Evolutionary conservation across 1,140 invertebrate genomes (phyloP).

Genomic region (Eupeodes corollae): DNA sequence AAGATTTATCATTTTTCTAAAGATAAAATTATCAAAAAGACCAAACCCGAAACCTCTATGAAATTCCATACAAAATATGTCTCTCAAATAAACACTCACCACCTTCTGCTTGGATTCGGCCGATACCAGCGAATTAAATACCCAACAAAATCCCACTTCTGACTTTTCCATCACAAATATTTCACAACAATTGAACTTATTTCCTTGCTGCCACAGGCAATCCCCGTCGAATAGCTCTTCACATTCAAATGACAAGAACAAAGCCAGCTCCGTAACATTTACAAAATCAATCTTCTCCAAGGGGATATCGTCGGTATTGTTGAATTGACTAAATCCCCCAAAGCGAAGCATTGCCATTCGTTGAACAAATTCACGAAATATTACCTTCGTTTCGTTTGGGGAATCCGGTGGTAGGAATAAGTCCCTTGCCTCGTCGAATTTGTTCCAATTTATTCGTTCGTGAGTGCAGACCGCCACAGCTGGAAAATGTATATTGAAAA

Average conservation of each 20-base stretch:
- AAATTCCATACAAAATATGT: background rate
- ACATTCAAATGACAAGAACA: conserved; percentile 13
- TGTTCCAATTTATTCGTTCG: conserved; percentile 39
- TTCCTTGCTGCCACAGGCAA: conserved; percentile 18
- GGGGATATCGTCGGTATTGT: conserved; percentile 21
- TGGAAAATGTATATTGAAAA: conserved; percentile 55
- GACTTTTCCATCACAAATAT: conserved; percentile 23
- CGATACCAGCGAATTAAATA: conserved; percentile 24
- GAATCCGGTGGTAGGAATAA: conserved; percentile 20
- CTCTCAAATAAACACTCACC: background rate
- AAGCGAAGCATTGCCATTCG: conserved; percentile 20
- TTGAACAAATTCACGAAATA: conserved; percentile 13
- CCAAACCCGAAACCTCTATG: too few relatives aligned
- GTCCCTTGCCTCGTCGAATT: conserved; percentile 19
- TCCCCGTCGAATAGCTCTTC: conserved; percentile 14
- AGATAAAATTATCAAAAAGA: background rate
- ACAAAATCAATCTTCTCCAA: conserved; percentile 19
- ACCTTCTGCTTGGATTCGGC: conserved; percentile 7
- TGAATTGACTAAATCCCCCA: conserved; percentile 9
- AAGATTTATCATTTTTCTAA: conserved; percentile 9
- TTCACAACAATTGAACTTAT: conserved; percentile 23
- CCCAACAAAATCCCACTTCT: conserved; percentile 20
- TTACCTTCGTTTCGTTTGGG: conserved; percentile 8
- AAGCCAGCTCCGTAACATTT: conserved; percentile 11
- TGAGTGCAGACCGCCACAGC: conserved; percentile 55